Evolutionary conservation across 2,113 vertebrate genomes (phyloP), one percentile per base, ranked within the genome.

Genomic region (Peromyscus polionotus): DNA sequence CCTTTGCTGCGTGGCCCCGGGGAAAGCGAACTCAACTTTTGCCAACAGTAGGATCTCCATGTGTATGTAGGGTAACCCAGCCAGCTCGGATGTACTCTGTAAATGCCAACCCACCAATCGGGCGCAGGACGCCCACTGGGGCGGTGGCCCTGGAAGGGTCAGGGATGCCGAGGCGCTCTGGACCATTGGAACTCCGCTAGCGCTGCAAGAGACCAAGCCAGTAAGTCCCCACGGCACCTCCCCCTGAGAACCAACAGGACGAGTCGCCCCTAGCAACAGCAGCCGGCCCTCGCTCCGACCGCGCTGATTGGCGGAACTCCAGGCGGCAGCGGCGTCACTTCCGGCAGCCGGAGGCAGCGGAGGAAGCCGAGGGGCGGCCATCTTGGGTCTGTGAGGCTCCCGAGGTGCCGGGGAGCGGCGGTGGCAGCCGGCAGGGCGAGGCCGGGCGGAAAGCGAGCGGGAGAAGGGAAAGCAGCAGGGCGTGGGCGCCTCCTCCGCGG

Each of bases 281-380:
- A 95, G 98, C 96, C 91, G 84, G 90, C 79, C 70, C 90, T 61
- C 63, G 19, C 86, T 45, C 20, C 17, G 28, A 88, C 83, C 31
- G 70, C 93, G 75, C 84, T 87, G 79, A 97, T 97, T 90, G 95
- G 90, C 98, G 96, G 97, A 92, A 83, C 94, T 95, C 57, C n/a
- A 84, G 97, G 90, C 59, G 95, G 59, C 90, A 75, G 4, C 4
- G 36, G 1, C 88, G 98, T 98, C 97, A 98, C 98, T 97, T 98
- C 98, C 97, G 97, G 96, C 95, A 89, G 70, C 98, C 96, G 97
- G 95, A 98, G 96, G 94, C 97, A 16, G 98, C 98, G 70, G 96
- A 97, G 98, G 98, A 99, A 98, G 97, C 98, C 97, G 98, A 98
- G 90, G 97, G 98, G 99, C 98, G 98, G 99, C 99, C 99, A 99